A percentile compares a stretch with the other conserved stretches of the same genome.
Conservation (phyloP, 2,113 vertebrate species). For the Pampusana beccarii region DNA sequence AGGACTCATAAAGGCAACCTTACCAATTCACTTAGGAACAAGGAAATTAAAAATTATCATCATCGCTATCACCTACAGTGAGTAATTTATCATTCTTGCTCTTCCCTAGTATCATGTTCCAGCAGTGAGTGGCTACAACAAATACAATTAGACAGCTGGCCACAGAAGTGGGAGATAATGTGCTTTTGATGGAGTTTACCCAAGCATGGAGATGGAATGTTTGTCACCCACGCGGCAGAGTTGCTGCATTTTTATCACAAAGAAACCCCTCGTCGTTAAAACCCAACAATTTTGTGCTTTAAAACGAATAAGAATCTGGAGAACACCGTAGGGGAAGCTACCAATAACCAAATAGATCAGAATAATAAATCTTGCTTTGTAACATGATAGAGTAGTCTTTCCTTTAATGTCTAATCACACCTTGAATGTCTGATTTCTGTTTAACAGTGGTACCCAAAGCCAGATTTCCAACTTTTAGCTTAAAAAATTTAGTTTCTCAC, state of each 20-base stretch:
- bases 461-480: neutral
- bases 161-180: conserved; percentile 89
- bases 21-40: conserved; percentile 74
- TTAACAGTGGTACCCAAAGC: neutral
- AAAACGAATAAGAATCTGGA: neutral
- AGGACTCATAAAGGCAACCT: conserved; percentile 43
- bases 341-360: neutral
- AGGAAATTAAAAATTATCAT: conserved; percentile 98
- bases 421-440: neutral
- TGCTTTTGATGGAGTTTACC: conserved; percentile 97
- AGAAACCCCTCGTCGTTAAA: conserved; percentile 27
- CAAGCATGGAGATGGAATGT: conserved; percentile 91
- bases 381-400: neutral
- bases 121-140: conserved; percentile 86
- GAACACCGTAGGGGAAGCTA: neutral
- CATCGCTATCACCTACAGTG: conserved; percentile 89
- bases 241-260: conserved; percentile 50
- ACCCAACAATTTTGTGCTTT: conserved; percentile 39
- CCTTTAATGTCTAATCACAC: neutral
- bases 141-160: conserved; percentile 94
- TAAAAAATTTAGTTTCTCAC: neutral
- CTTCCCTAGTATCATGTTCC: conserved; percentile 86
- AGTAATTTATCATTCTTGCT: conserved; percentile 94
- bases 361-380: neutral
- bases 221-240: conserved; percentile 78